Conservation (phyloP, 1,140 invertebrate genomes). For the Platorchestia sp. region DNA sequence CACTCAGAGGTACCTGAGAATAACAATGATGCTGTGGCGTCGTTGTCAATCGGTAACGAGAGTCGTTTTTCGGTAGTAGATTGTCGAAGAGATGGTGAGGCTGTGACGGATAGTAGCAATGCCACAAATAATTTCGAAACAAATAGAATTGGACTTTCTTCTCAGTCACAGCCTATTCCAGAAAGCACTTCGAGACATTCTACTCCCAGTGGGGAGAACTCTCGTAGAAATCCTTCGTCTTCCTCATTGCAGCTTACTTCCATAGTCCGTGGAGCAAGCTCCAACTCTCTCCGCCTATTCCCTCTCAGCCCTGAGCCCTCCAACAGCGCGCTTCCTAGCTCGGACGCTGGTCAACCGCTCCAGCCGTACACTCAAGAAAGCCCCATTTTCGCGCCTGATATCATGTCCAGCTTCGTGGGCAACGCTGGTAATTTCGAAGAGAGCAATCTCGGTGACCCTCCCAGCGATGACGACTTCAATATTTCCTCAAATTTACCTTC, state of each 20-base stretch:
- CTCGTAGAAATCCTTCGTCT: neutral
- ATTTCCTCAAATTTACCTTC: neutral
- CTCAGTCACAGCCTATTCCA: neutral
- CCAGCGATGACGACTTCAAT: neutral
- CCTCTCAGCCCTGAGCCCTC: neutral
- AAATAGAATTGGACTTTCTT: neutral
- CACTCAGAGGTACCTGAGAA: neutral
- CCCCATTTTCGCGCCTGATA: neutral
- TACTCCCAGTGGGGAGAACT: neutral
- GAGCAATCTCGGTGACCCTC: neutral
- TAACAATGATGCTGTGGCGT: neutral
- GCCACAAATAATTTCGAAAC: neutral
- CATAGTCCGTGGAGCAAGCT: neutral
- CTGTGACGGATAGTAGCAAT: neutral
- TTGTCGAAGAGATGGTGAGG: neutral
- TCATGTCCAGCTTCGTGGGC: neutral
- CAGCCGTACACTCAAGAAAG: neutral
- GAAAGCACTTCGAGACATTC: neutral
- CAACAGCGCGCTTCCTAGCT: neutral
- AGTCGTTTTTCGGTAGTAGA: neutral
- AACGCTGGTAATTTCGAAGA: neutral
- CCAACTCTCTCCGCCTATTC: neutral
- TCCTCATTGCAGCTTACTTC: neutral
- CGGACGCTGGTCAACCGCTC: neutral
- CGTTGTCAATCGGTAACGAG: neutral